Percentiles rank a stretch among this genome's conserved stretches.
phyloP scores from a whole-genome alignment of 2,888 invertebrate species.

The Desoria tigrina region DNA sequence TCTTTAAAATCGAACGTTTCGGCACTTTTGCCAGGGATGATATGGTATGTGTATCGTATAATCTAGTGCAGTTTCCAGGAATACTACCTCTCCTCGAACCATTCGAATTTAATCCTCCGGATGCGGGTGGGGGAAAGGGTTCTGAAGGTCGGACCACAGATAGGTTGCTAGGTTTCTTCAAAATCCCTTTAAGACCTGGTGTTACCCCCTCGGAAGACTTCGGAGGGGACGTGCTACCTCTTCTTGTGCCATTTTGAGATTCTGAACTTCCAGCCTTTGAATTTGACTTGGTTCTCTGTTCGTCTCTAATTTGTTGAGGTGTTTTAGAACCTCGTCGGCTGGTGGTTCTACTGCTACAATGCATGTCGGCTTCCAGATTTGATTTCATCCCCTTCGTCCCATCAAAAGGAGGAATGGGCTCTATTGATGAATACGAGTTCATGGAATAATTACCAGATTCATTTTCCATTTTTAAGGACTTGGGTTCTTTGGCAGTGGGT shows the following conservation, averaged over 20 bases:
- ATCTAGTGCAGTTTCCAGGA: conserved; percentile 36
- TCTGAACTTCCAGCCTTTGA: background rate
- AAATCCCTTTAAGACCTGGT: conserved; percentile 37
- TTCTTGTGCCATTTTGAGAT: background rate
- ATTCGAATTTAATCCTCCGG: background rate
- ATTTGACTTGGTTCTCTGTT: conserved; percentile 20
- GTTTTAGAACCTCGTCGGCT: conserved; percentile 28
- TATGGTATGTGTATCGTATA: conserved; percentile 40
- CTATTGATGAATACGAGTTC: conserved; percentile 8
- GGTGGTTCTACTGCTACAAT: conserved; percentile 20
- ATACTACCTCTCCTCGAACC: conserved; percentile 37
- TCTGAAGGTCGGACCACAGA: too few relatives aligned
- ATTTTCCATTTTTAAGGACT: background rate
- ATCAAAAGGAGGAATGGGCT: background rate
- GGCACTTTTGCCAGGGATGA: conserved; percentile 45
- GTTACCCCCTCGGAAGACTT: conserved; percentile 26
- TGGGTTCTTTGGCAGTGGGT: conserved; percentile 15
- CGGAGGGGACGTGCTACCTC: conserved; percentile 35
- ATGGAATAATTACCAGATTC: conserved; percentile 15
- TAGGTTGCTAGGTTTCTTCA: conserved; percentile 31
- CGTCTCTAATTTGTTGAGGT: conserved; percentile 33
- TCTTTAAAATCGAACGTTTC: conserved; percentile 36
- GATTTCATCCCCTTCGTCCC: background rate
- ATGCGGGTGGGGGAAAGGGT: background rate
- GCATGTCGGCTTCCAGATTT: background rate